Base-by-base conservation (phyloP, 2,797 vertebrate species). In the Antrozous pallidus region DNA sequence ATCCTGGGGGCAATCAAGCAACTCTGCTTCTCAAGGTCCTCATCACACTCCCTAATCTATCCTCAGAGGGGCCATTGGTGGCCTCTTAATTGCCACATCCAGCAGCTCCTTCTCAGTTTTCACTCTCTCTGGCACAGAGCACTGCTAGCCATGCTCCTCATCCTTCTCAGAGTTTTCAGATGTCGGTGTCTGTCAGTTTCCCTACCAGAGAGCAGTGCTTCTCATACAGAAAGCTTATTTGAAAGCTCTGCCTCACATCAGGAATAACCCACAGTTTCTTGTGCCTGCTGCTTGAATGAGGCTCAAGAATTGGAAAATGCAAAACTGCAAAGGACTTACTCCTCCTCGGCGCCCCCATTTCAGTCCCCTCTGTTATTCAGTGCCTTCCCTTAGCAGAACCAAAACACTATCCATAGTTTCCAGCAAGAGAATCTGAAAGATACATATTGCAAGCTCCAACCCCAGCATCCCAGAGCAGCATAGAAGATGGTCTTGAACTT, bases 1-100 rank as follows among this genome's bases (percentile, higher is more conserved):
- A n/a, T 31, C 28, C 8, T 45, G 58, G 28, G 22, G 31, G 24
- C 33, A 9, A 1, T 42, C 31, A 22, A 4, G 12, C 0, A 14
- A 38, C 54, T 67, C n/a, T 61, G 31, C 49, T 14, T n/a, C 4
- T 67, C 33, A 13, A 7, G 69, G n/a, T n/a, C 31, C 18, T 20
- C 11, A 33, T 12, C 20, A 31, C 26, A 54, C 38, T n/a, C 12
- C 4, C 7, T 28, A 14, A 56, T 14, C 2, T 24, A 45, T 16
- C 26, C 3, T 28, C 28, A 0, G 3, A 63, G 9, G 20, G 12
- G 1, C 18, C 13, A 2, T 12, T 33, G 16, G 18, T 47, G 0
- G 1, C 31, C 6, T 58, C 13, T 22, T 74, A 1, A 3, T n/a
- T 31, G 22, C 26, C 65, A 91, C 47, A 11, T 69, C 69, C 42